Conservation (phyloP, 2,797 vertebrate genomes). For the Cottoperca gobio region DNA sequence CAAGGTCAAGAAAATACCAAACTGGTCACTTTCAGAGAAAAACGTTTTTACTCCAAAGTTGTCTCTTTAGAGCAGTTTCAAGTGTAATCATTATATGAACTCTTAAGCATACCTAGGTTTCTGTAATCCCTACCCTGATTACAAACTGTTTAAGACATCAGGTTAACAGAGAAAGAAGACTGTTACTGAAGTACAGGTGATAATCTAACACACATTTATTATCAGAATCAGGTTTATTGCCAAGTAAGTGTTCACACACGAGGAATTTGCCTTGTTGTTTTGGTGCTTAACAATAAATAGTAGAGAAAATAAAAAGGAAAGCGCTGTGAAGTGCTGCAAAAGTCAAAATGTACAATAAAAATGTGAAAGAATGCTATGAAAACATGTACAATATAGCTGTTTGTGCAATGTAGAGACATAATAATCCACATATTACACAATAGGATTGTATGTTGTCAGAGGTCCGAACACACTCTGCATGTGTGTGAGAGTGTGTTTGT, state of each 20-base stretch:
- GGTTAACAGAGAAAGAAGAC: background rate
- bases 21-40: background rate
- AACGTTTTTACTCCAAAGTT: background rate
- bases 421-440: background rate
- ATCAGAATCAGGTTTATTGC: background rate
- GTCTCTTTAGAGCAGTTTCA: no score
- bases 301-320: background rate
- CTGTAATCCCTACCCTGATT: background rate
- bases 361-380: background rate
- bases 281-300: background rate
- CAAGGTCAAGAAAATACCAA: background rate
- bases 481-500: background rate
- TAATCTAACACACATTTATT: slow-evolving; percentile 10
- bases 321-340: background rate
- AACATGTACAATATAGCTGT: background rate
- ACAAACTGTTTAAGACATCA: background rate
- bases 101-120: no score
- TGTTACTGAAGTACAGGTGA: background rate
- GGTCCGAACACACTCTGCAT: slow-evolving; percentile 8
- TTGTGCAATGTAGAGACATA: background rate
- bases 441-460: no score
- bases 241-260: background rate
- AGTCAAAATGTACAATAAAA: background rate
- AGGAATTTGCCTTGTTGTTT: background rate
- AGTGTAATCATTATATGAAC: no score